A percentile compares a stretch with the other conserved stretches of the same genome.
Conservation (phyloP, 2,113 vertebrate species). For the Probosciger aterrimus region DNA sequence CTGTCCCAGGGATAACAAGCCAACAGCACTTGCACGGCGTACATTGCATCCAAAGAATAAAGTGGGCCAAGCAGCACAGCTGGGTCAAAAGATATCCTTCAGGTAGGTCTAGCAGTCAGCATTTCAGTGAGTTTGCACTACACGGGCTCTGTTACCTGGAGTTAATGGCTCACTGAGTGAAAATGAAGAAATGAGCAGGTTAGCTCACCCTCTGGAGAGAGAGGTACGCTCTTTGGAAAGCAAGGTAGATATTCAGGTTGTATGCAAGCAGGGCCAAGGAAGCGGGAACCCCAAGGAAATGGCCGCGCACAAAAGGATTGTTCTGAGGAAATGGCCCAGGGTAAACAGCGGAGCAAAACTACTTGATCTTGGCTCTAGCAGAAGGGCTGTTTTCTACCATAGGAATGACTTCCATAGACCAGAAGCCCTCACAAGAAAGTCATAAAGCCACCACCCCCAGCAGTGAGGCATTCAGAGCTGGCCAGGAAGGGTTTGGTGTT, state of each 20-base stretch:
- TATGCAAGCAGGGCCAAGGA: neutral
- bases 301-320: neutral
- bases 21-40: neutral
- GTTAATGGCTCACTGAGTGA: neutral
- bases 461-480: neutral
- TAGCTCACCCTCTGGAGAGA: neutral
- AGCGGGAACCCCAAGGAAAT: neutral
- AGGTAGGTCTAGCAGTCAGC: neutral
- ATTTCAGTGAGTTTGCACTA: neutral
- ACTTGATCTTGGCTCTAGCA: neutral
- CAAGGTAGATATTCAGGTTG: neutral
- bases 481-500: neutral
- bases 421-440: neutral
- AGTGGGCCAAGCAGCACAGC: neutral
- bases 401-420: neutral
- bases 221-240: neutral
- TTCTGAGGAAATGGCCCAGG: neutral
- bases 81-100: neutral
- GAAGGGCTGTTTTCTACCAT: neutral
- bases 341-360: neutral
- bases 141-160: neutral
- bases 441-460: neutral
- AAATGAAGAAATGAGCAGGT: neutral
- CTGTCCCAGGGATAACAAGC: neutral
- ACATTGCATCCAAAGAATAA: neutral